phyloP scores from a whole-genome alignment of 2,113 vertebrate genomes.

The Narcine bancroftii region DNA sequence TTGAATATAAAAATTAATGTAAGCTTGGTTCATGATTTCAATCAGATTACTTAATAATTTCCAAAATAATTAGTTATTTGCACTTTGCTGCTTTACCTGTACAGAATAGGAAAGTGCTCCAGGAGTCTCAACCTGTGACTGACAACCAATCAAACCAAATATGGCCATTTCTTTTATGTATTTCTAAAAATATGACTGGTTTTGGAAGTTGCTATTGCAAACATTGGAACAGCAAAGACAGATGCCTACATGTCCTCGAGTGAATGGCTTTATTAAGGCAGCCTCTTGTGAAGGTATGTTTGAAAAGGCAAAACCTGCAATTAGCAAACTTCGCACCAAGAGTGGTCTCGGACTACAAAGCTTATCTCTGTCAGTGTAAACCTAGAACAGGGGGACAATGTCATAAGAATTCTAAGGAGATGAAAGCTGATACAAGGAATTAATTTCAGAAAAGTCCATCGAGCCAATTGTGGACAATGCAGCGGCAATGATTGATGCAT shows the following conservation, averaged over 20 bases:
- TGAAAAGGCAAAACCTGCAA: conserved; percentile 27
- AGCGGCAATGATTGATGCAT: background rate
- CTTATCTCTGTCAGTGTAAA: conserved; percentile 3
- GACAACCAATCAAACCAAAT: background rate
- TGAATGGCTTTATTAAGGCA: background rate
- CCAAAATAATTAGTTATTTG: background rate
- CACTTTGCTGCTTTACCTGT: background rate
- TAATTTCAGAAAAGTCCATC: conserved; percentile 28
- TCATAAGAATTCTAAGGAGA: conserved; percentile 10
- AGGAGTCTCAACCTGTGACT: background rate
- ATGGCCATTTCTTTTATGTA: background rate
- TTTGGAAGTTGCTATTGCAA: background rate
- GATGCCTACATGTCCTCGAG: background rate
- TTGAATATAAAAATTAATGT: background rate
- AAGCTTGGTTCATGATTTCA: background rate
- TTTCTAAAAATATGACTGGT: background rate
- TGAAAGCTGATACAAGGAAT: conserved; percentile 28
- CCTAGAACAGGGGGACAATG: background rate
- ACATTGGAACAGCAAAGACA: background rate
- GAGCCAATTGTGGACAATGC: background rate
- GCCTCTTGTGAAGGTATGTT: background rate
- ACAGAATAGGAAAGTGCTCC: background rate
- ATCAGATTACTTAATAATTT: background rate
- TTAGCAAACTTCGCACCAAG: conserved; percentile 7
- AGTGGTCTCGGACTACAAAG: background rate